A percentile compares a stretch with the other conserved stretches of the same genome.
Evolutionary conservation across 2,888 invertebrate species (phyloP).

Genomic region (Arrhopalites spinosus): DNA sequence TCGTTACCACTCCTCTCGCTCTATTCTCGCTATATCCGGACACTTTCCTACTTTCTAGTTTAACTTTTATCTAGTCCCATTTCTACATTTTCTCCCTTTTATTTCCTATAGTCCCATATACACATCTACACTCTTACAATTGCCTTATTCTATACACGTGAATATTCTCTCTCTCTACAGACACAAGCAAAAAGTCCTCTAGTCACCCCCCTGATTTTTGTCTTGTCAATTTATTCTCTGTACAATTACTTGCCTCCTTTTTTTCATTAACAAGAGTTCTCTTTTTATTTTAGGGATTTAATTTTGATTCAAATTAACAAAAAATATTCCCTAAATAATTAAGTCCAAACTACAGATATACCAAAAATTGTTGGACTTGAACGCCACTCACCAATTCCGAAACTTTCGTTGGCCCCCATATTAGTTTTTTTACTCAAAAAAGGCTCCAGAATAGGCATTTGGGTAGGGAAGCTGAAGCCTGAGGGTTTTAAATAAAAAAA

Average conservation of each 20-base stretch:
- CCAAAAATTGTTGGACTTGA: too few relatives aligned
- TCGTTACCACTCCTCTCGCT: constrained; percentile 2
- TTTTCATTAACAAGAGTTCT: constrained; percentile 23
- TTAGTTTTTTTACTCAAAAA: constrained; percentile 8
- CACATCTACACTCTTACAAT: not conserved
- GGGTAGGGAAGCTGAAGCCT: not conserved
- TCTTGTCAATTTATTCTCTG: not conserved
- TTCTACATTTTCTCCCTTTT: too few relatives aligned
- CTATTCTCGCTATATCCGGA: constrained; percentile 8
- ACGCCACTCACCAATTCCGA: too few relatives aligned
- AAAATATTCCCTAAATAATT: too few relatives aligned
- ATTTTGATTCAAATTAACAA: too few relatives aligned
- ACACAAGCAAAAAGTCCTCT: not conserved
- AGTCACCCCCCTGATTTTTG: not conserved
- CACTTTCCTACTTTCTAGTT: too few relatives aligned
- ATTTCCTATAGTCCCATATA: too few relatives aligned
- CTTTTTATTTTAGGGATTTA: constrained; percentile 29
- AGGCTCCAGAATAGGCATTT: not conserved
- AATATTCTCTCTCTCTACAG: not conserved
- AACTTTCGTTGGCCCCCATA: not conserved
- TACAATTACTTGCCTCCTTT: constrained; percentile 28
- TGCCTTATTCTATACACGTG: not conserved
- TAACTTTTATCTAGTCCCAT: too few relatives aligned
- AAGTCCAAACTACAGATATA: too few relatives aligned
- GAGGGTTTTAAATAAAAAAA: not conserved